Evolutionary conservation across 2,888 invertebrate species (phyloP), one percentile per base, ranked within the genome.

Genomic region (Pharmacophagus antenor): DNA sequence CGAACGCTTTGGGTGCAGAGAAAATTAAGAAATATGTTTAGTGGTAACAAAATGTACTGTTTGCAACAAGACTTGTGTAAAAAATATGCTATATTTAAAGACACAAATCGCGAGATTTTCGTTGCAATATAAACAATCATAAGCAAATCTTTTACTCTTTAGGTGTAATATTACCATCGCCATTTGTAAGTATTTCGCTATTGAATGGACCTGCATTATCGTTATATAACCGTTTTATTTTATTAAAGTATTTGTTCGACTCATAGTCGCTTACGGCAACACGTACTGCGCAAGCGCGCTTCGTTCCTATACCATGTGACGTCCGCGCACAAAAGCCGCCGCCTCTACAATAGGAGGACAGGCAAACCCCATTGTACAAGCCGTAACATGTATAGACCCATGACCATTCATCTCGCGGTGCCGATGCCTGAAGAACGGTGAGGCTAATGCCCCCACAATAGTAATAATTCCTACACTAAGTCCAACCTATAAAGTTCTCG

Each of bases 331-430:
- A 79, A 80, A 79, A 79, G 81, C 73, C 70, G 79, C 83, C 82
- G 82, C 79, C 72, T 72, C 78, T 79, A 82, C 84, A 83, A 83
- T 83, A 84, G 82, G 76, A 79, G 77, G 80, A 82, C 83, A 79
- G 74, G 64, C 76, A 67, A 68, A 72, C 73, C n/a, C 54, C 74
- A 80, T 83, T 83, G 83, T 83, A 79, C 67, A 65, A 67, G 67
- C 67, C 70, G 66, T 67, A 72, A 70, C 76, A 75, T 78, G 74
- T 75, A 73, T 70, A 70, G 68, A 27, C 65, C 66, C 65, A 64
- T 61, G 71, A 71, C 77, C 80, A 84, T 84, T 83, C 85, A 83
- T 84, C 76, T 76, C 73, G 62, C 58, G 65, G 71, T 68, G 68
- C 70, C 77, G 78, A 77, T 76, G 74, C 65, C 76, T 67, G 74